A percentile compares a stretch with the other conserved stretches of the same genome.
Evolutionary conservation across 2,888 invertebrate genomes (phyloP).

Genomic region (Protonemura montana): DNA sequence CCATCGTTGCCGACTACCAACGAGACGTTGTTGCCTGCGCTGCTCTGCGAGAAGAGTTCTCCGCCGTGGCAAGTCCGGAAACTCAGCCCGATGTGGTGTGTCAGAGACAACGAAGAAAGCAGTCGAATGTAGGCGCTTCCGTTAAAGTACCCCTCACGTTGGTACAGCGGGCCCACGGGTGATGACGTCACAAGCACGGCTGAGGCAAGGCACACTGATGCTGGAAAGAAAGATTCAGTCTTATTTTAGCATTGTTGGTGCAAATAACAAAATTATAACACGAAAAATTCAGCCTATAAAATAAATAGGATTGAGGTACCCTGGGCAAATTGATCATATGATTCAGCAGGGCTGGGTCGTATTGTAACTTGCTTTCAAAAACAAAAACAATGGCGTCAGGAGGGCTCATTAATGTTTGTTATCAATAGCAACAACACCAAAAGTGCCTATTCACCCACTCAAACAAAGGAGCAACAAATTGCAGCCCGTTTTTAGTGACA

Average conservation of each 20-base stretch:
- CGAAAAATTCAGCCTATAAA: too few species aligned
- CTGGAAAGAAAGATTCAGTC: conserved; percentile 32
- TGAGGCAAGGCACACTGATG: conserved; percentile 38
- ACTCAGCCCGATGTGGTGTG: conserved; percentile 82
- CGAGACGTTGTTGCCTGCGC: conserved; percentile 41
- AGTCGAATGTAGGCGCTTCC: conserved; percentile 79
- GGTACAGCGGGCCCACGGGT: conserved; percentile 16
- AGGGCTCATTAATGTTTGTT: too few species aligned
- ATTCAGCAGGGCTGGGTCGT: not conserved
- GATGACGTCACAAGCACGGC: not conserved
- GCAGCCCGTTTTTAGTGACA: not conserved
- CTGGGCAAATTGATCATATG: too few species aligned
- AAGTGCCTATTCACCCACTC: not conserved
- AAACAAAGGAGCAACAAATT: not conserved
- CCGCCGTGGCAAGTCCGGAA: conserved; percentile 79
- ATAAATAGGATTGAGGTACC: too few species aligned
- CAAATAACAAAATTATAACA: too few species aligned
- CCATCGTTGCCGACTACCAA: conserved; percentile 59
- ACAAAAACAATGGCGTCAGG: too few species aligned
- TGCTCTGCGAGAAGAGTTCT: conserved; percentile 58
- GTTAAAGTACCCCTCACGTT: conserved; percentile 84
- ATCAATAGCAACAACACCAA: not conserved
- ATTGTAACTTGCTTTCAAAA: not conserved
- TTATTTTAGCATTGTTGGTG: not conserved
- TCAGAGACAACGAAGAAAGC: conserved; percentile 75